Evolutionary conservation across 2,113 vertebrate genomes (phyloP), one percentile per base, ranked within the genome.

Genomic region (Pithys albifrons): DNA sequence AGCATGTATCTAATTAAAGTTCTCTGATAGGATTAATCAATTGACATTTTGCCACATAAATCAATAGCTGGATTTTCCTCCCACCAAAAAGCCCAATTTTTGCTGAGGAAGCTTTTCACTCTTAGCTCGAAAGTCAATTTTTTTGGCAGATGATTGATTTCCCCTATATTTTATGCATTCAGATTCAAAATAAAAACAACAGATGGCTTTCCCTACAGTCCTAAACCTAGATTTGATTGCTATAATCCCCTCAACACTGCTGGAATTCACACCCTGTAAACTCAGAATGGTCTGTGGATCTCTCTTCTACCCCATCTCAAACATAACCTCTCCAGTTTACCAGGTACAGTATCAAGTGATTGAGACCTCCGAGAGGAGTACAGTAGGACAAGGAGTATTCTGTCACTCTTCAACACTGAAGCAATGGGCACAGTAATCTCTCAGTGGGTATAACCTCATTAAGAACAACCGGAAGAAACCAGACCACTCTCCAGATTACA

Each of bases 181-280:
- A 82, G 48, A 80, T 95, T 85, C 78, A 95, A 88, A 97, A 91
- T 97, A 97, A 91, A 97, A 96, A 98, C 97, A 98, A 97, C 98
- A 99, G 98, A 98, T 98, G 98, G 97, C 91, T 92, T 95, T 66
- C 95, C 96, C 93, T 93, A 70, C 92, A 95, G 97, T 97, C 97
- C 97, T 97, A 98, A 98, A 98, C 97, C 97, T 95, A 98, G 96
- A 98, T 98, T 98, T 97, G 96, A 89, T 95, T 94, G 80, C 93
- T 86, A 52, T 98, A 98, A 98, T 98, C 97, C 97, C 97, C 79
- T 97, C 94, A 97, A 91, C 93, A 97, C 96, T 97, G 79, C 85
- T 97, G 97, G 97, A 98, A 98, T 98, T 97, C 89, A 93, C 75
- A 58, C 69, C 29, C 43, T 85, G 43, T 80, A 96, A 85, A 95